Base-by-base conservation (phyloP, 2,797 vertebrate species). In the Gambusia yucatana region DNA sequence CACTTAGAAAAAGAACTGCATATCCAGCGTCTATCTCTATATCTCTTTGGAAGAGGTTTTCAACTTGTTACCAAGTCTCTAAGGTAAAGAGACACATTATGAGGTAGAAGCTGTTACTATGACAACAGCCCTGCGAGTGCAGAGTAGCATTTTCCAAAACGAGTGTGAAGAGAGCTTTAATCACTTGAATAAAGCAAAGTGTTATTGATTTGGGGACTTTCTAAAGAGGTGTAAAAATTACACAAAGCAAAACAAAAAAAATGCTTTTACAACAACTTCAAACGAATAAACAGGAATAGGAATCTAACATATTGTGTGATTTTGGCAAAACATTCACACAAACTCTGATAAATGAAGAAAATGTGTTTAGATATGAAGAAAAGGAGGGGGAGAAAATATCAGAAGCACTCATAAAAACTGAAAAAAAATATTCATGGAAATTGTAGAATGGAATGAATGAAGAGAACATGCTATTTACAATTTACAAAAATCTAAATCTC, bases 21-120 rank as follows among this genome's bases (percentile, higher is more conserved):
- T 47, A 6, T 74, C 52, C 36, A 33, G 33, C 33, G 33, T 33
- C 33, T 33, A 33, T 33, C 33, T 33, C 33, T 33, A 33, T 33
- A 33, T 33, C 33, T 33, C 33, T 33, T 33, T 33, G 33, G 33
- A 33, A 33, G 33, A 65, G 65, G 14, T 25, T 69, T 81, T 74
- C 4, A 30, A 6, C 25, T 71, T 41, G 67, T 30, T 4, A 52
- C 20, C 1, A 44, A 88, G n/a, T 85, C 87, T 73, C 85, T 65
- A 4, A 44, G 69, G 82, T 43, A 10, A 73, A 0, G 67, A 14
- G 67, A 11, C 0, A 47, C 16, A 69, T 83, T 83, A 90, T 92
- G 79, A 78, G 78, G 57, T 30, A n/a, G 80, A 89, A 82, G 81
- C 81, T 84, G 89, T 91, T 90, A 84, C 90, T 83, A 91, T 92